Conservation (phyloP, 2,113 vertebrate species). For the Pangasianodon hypophthalmus region DNA sequence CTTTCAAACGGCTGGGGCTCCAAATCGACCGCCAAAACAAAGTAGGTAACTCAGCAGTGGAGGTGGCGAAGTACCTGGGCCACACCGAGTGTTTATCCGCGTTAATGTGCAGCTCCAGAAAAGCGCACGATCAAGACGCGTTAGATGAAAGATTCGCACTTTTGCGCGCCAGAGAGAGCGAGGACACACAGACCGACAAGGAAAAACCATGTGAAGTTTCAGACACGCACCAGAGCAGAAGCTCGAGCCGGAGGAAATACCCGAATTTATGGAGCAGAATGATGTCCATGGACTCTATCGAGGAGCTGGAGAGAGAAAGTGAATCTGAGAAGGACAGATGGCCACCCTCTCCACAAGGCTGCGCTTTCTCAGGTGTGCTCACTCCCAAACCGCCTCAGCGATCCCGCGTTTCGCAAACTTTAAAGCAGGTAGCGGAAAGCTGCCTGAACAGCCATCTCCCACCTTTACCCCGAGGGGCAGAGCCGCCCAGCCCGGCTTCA, state of each 20-base stretch:
- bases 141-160: conserved; percentile 4
- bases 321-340: conserved; percentile 27
- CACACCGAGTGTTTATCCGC: conserved; percentile 68
- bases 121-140: background rate
- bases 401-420: conserved; percentile 4
- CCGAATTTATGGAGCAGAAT: conserved; percentile 43
- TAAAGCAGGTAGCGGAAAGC: conserved; percentile 4
- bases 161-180: background rate
- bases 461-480: conserved; percentile 41
- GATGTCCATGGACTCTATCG: conserved; percentile 71
- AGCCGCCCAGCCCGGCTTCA: conserved; percentile 32
- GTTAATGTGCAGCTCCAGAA: conserved; percentile 59
- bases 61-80: conserved; percentile 71
- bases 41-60: conserved; percentile 71
- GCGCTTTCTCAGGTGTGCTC: conserved; percentile 51
- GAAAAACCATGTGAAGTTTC: conserved; percentile 20
- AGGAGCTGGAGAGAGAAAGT: conserved; percentile 66
- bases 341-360: background rate
- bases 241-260: conserved; percentile 22
- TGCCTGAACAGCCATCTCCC: conserved; percentile 45
- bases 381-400: conserved; percentile 50
- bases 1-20: conserved; percentile 75
- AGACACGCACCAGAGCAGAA: background rate
- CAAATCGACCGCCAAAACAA: conserved; percentile 72
- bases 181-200: conserved; percentile 6